Evolutionary conservation across 2,888 invertebrate species (phyloP).

Genomic region (Siphonodentalium dalli): DNA sequence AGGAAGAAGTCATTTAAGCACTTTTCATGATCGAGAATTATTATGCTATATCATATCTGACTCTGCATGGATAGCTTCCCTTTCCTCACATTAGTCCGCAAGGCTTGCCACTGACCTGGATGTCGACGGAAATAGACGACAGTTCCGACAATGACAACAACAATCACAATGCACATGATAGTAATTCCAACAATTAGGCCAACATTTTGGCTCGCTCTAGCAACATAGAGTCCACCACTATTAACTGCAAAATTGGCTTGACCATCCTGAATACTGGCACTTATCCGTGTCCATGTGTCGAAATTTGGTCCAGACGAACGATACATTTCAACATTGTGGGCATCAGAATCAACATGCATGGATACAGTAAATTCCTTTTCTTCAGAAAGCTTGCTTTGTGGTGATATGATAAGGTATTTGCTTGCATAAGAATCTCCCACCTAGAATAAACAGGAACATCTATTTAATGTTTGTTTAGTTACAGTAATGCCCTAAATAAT

Average conservation of each 20-base stretch:
- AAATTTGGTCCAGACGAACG: slow-evolving; percentile 34
- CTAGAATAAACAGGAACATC: slow-evolving; percentile 33
- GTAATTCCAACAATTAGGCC: slow-evolving; percentile 51
- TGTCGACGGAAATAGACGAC: slow-evolving; percentile 48
- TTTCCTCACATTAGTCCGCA: slow-evolving; percentile 31
- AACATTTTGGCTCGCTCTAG: slow-evolving; percentile 35
- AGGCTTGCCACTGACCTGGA: slow-evolving; percentile 43
- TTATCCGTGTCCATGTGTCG: slow-evolving; percentile 48
- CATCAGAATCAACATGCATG: slow-evolving; percentile 35
- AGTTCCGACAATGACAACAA: slow-evolving; percentile 40
- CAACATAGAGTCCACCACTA: slow-evolving; percentile 56
- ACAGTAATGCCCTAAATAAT: not conserved
- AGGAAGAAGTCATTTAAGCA: too few relatives aligned
- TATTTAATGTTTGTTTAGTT: not conserved
- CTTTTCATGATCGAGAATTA: too few relatives aligned
- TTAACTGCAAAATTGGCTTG: slow-evolving; percentile 39
- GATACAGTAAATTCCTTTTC: slow-evolving; percentile 35
- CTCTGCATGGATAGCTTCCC: slow-evolving; percentile 33
- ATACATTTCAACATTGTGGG: slow-evolving; percentile 39
- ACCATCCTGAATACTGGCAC: slow-evolving; percentile 35
- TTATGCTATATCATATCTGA: too few relatives aligned
- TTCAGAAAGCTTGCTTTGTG: slow-evolving; percentile 40
- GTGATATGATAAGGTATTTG: slow-evolving; percentile 47
- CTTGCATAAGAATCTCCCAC: slow-evolving; percentile 53
- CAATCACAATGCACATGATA: slow-evolving; percentile 39